A percentile compares a stretch with the other conserved stretches of the same genome.
phyloP scores from a whole-genome alignment of 2,113 vertebrate species.

The Pontoporia blainvillei region DNA sequence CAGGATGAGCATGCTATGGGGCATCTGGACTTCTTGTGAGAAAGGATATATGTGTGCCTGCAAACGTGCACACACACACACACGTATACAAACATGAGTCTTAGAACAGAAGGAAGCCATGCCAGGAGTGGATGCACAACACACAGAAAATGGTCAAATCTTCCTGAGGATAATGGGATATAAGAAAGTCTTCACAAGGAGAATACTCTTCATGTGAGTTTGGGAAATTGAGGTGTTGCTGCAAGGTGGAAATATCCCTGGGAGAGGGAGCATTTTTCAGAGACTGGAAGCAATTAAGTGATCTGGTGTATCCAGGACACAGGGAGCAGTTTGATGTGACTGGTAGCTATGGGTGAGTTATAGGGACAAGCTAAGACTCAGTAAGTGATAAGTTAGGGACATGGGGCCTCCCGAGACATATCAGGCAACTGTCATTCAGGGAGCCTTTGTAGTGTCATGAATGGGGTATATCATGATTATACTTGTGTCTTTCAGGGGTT shows the following conservation, averaged over 20 bases:
- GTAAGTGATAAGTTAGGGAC: background rate
- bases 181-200: background rate
- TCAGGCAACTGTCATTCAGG: too few species aligned
- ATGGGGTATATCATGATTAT: background rate
- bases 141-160: background rate
- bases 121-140: accelerated
- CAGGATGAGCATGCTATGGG: accelerated
- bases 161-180: background rate
- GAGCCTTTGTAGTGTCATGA: background rate
- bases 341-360: too few species aligned
- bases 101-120: background rate
- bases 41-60: accelerated
- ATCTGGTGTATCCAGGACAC: background rate
- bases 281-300: background rate
- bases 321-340: background rate
- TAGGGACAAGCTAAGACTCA: background rate
- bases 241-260: background rate
- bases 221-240: background rate
- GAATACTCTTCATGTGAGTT: background rate
- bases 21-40: background rate
- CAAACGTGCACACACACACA: too few species aligned
- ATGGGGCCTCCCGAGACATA: accelerated
- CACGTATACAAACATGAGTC: accelerated
- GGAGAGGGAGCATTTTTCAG: background rate
- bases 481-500: background rate